Percentiles rank a stretch among this genome's conserved stretches.
Conservation (phyloP, 2,888 invertebrate species). For the Hedychridium roseum region DNA sequence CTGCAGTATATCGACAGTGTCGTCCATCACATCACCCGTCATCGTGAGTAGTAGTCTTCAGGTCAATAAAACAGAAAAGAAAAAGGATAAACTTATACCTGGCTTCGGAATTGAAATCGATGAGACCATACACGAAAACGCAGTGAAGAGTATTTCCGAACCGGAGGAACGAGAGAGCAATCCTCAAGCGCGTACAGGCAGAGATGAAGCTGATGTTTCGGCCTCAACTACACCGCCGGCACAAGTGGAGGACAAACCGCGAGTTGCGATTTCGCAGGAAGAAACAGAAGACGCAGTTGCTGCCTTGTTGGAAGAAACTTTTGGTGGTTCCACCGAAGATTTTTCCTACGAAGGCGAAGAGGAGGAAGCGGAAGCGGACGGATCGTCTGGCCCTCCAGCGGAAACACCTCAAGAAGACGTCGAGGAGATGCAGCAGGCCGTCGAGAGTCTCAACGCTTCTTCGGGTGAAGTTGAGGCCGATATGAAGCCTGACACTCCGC, state of each 20-base stretch:
- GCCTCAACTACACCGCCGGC: constrained; percentile 67
- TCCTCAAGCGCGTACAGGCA: constrained; percentile 40
- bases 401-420: constrained; percentile 75
- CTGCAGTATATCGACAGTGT: constrained; percentile 24
- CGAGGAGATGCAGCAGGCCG: constrained; percentile 85
- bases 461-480: constrained; percentile 63
- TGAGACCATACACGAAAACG: constrained; percentile 78
- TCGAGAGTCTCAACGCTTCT: constrained; percentile 77
- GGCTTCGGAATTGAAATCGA: constrained; percentile 74
- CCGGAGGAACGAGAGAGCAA: constrained; percentile 56
- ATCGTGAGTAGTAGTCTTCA: constrained; percentile 33
- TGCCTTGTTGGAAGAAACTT: constrained; percentile 85
- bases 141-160: constrained; percentile 81
- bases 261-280: constrained; percentile 87
- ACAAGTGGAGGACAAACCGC: constrained; percentile 77
- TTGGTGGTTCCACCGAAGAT: constrained; percentile 70
- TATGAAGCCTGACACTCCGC: constrained; percentile 84
- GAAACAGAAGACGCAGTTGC: constrained; percentile 93
- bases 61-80: constrained; percentile 61
- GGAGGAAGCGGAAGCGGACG: constrained; percentile 63
- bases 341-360: constrained; percentile 62
- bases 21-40: constrained; percentile 32
- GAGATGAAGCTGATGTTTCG: constrained; percentile 56
- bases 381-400: constrained; percentile 64
- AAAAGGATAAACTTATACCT: constrained; percentile 73